These are phyloP conservation scores for Pteropus alecto DNA, from an alignment of 2,113 vertebrate genomes.

Conservation along the genomic window DNA sequence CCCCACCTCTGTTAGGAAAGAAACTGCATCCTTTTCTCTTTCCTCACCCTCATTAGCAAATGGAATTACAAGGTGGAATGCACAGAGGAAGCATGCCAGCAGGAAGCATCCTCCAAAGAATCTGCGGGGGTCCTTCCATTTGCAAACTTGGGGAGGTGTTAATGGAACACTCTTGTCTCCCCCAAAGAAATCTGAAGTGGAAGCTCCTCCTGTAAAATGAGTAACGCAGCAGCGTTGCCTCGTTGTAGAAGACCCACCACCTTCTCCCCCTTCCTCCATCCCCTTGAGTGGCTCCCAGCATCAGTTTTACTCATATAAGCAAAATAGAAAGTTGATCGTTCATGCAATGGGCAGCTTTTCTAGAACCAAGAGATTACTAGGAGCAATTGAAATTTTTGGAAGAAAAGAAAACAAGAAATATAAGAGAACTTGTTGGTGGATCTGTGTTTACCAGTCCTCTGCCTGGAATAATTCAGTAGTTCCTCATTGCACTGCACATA, in stretches of 20 bases:
- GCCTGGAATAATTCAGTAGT: not conserved
- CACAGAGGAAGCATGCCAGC: not conserved
- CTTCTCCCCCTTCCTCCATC: not conserved
- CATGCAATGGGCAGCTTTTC: not conserved
- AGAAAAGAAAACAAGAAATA: not conserved
- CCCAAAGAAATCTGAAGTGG: not conserved
- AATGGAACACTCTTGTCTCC: not conserved
- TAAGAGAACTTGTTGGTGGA: not conserved
- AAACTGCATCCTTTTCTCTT: not conserved
- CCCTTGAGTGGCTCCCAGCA: not conserved
- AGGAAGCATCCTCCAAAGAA: not conserved
- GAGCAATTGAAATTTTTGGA: not conserved
- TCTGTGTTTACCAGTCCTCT: not conserved
- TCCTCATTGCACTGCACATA: not conserved
- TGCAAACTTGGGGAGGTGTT: not conserved
- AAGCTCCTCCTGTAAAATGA: not conserved
- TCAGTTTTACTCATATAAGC: not conserved
- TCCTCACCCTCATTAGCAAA: not conserved
- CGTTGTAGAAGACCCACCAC: not conserved
- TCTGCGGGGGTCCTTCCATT: too few relatives aligned
- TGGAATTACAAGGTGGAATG: not conserved
- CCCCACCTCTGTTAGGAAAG: not conserved
- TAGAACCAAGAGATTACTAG: not conserved
- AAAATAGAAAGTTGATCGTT: not conserved
- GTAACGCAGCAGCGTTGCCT: not conserved